Evolutionary conservation across 2,113 vertebrate species (phyloP).

Genomic region (Pollachius pollachius): DNA sequence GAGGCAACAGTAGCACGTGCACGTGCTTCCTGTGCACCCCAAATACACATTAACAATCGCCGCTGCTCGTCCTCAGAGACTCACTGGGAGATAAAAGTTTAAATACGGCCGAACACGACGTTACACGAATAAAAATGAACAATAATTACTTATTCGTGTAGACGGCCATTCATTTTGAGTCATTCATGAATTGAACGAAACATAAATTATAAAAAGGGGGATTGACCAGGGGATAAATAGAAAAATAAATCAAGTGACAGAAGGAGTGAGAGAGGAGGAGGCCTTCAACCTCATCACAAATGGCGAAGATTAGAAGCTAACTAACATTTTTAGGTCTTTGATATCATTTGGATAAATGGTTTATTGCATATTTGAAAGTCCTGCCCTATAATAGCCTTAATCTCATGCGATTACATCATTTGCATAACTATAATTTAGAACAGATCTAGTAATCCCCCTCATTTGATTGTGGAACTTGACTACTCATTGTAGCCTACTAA

Average conservation of each 20-base stretch:
- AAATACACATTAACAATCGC: no score
- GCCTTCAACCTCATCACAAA: slow-evolving; percentile 23
- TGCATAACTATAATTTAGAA: no score
- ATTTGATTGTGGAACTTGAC: no score
- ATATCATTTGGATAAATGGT: not conserved
- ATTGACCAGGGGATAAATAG: not conserved
- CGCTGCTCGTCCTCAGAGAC: no score
- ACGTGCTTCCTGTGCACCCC: no score
- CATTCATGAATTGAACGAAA: not conserved
- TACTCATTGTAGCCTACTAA: no score
- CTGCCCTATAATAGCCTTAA: not conserved
- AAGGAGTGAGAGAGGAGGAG: not conserved
- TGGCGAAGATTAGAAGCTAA: not conserved
- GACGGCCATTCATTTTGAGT: no score
- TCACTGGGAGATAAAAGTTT: no score
- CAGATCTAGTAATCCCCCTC: no score
- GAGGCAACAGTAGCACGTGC: no score
- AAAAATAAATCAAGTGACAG: not conserved
- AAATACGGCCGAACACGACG: no score
- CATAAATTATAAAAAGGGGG: slow-evolving; percentile 3
- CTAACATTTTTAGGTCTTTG: not conserved
- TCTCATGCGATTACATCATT: not conserved
- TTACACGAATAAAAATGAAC: not conserved
- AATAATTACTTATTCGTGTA: no score
- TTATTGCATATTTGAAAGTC: not conserved